Evolutionary conservation across 2,113 vertebrate genomes (phyloP).

Genomic region (Phylloscopus whistleri): DNA sequence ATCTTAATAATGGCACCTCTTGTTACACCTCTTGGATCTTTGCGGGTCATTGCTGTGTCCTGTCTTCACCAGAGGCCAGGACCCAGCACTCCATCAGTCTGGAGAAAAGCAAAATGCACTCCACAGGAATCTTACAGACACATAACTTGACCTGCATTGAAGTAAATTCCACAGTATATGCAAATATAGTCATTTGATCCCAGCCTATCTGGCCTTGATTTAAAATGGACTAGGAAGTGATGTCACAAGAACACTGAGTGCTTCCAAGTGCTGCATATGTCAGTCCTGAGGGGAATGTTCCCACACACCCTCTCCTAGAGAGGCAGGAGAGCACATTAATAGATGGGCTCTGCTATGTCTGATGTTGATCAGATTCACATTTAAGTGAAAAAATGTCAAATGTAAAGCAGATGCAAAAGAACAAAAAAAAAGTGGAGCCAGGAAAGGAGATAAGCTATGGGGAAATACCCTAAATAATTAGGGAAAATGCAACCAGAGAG

Average conservation of each 20-base stretch:
- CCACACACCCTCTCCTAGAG: neutral
- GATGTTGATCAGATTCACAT: neutral
- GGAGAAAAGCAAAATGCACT: neutral
- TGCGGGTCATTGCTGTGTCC: neutral
- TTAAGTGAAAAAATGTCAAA: slow-evolving; percentile 25
- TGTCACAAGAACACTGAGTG: rapidly evolving
- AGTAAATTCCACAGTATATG: neutral
- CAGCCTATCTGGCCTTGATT: neutral
- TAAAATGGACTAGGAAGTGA: neutral
- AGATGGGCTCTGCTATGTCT: neutral
- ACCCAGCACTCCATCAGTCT: neutral
- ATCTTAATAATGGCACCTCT: neutral
- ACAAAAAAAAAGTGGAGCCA: neutral
- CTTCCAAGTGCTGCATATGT: neutral
- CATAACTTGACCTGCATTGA: neutral
- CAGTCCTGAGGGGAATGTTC: neutral
- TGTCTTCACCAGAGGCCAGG: neutral
- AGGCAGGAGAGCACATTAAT: neutral
- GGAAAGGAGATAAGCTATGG: slow-evolving; percentile 9
- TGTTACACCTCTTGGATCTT: neutral
- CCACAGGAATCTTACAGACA: neutral
- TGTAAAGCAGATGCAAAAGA: neutral
- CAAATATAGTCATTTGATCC: neutral
- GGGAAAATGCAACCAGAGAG: neutral
- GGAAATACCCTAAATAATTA: slow-evolving; percentile 15